Evolutionary conservation across 2,797 vertebrate genomes (phyloP).

Genomic region (Notolepis coatsorum): DNA sequence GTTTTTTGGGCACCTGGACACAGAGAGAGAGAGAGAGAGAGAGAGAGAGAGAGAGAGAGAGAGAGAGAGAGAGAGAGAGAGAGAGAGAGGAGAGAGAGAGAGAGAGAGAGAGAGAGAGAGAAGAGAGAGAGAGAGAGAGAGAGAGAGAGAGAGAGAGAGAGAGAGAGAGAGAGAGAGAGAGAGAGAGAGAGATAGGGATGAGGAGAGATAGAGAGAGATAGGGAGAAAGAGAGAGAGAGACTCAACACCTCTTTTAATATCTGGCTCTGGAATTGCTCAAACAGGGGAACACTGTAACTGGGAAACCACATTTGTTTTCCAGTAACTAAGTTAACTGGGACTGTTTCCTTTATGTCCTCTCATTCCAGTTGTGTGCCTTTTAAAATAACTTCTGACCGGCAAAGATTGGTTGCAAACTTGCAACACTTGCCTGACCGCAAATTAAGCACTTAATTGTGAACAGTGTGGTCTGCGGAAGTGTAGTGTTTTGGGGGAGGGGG

Average conservation of each 20-base stretch:
- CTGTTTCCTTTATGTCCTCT: conserved; percentile 18
- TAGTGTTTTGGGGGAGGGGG: too few species aligned
- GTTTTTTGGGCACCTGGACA: conserved; percentile 56
- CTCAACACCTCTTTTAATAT: conserved; percentile 52
- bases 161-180: too few species aligned
- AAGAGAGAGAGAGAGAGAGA: too few species aligned
- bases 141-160: too few species aligned
- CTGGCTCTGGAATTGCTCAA: conserved; percentile 30
- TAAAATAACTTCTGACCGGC: not conserved
- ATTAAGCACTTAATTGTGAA: conserved; percentile 30
- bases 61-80: too few species aligned
- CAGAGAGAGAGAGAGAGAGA: too few species aligned
- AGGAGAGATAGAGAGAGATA: too few species aligned
- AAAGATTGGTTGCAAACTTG: conserved; percentile 1
- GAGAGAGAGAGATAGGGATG: too few species aligned
- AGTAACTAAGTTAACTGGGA: conserved; percentile 6
- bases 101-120: too few species aligned
- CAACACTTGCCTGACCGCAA: conserved; percentile 19
- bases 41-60: too few species aligned
- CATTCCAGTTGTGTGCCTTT: not conserved
- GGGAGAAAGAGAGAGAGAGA: too few species aligned
- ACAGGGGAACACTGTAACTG: conserved; percentile 12
- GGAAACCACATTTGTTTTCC: conserved; percentile 21
- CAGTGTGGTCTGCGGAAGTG: conserved; percentile 23
- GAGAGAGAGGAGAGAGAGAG: too few species aligned